Evolutionary conservation across 2,797 vertebrate genomes (phyloP), one percentile per base, ranked within the genome.

Genomic region (Arctocebus calabarensis): DNA sequence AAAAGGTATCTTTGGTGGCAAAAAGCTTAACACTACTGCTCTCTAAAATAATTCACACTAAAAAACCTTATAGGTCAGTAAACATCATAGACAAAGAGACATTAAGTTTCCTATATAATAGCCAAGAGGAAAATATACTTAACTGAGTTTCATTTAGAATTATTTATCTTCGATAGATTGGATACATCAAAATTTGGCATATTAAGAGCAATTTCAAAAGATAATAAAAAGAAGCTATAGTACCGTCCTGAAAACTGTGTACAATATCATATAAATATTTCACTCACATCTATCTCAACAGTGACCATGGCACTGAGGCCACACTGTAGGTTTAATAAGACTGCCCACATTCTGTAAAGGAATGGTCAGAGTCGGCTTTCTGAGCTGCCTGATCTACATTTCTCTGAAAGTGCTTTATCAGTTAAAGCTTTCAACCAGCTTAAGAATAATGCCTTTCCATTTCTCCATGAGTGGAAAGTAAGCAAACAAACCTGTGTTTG

Each of bases 401-500:
- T 34, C 90, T n/a, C 88, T 48, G 22, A 68, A 95, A 95, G 89
- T 66, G 13, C 0, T 0, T 19, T 0, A 55, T 75, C 93, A 88
- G 90, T 94, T 93, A 95, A 89, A 87, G 10, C 57, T 95, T 90
- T 77, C 94, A 97, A 88, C 37, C 5, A 62, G 27, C 90, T 92
- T 70, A 71, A 84, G 96, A 97, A 66, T 84, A 94, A 85, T 84
- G 93, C 85, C 82, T 82, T 32, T 22, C 48, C 74, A 85, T 97
- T 97, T 95, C 70, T 74, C 97, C 71, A 70, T 82, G 93, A 92
- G 97, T 91, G 73, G 83, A 88, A 96, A 84, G 96, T 96, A 96
- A 96, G 91, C 97, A 98, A 98, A 95, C 97, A 98, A 98, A 97
- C 88, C 95, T 91, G 86, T 97, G 90, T 94, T 97, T 92, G 92